Base-by-base conservation (phyloP, 2,888 invertebrate genomes). In the Drosophila setosimentum region DNA sequence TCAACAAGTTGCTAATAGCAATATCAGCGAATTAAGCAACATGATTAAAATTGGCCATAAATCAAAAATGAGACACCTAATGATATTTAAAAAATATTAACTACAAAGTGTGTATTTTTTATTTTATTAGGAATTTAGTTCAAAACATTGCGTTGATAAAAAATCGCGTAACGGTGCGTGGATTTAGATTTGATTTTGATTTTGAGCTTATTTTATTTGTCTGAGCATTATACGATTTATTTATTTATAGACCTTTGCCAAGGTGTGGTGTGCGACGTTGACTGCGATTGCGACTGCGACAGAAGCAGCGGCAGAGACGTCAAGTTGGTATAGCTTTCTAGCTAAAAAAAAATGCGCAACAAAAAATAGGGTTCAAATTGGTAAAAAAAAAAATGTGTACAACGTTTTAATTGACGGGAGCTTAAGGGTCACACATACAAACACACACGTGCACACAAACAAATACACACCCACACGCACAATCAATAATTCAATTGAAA, bases 401-500 rank as follows among this genome's bases (percentile, higher is more conserved):
- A 37, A n/a, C n/a, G 37, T 29, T 37, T 37, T 37, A 55, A 37
- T 37, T 55, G n/a, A 16, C 13, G 35, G 11, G n/a, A 53, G 33
- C 24, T 16, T 35, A 33, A 33, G 29, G 53, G 33, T 24, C 53
- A 53, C 21, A 53, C 16, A 53, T n/a, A 16, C 24, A 3, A 6
- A 11, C 37, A 75, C 66, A 60, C 67, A 65, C 64, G 82, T n/a
- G n/a, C n/a, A 40, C 57, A 48, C 55, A 7, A 16, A 1, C 21
- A 45, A 16, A 45, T 24, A 45, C 24, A 45, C 24, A 45, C 45
- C 16, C 45, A 45, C 33, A 76, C 68, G 63, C 68, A 68, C 68
- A 84, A 84, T 84, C 84, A 68, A 86, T 85, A 85, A 84, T 77
- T 78, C 72, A 78, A 79, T 83, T 64, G 67, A 53, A 72, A 60